Evolutionary conservation across 1,140 invertebrate genomes (phyloP), one percentile per base, ranked within the genome.

Genomic region (Drosophila burlai): DNA sequence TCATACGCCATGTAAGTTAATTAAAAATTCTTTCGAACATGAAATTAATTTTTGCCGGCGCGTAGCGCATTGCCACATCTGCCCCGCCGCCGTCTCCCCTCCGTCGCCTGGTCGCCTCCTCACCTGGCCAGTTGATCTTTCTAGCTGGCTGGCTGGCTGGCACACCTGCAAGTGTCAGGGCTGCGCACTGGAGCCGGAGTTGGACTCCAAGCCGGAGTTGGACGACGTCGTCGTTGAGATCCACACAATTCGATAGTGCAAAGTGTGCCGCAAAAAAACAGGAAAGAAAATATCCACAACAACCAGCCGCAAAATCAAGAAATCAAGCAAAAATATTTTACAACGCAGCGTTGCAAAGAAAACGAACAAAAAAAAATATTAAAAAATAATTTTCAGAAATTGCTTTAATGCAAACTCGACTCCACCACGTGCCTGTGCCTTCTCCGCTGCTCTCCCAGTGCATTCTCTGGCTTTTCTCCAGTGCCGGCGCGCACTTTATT

Each of bases 321-420:
- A 83, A 78, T 78, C 76, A 78, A 83, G 77, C 63, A 62, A 61
- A 74, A 74, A 74, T 73, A 59, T 50, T 73, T 73, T 72, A 73
- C 69, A 73, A 73, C 69, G 69, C 65, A 57, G 47, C 74, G 38
- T 34, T 26, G 26, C 43, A 50, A 55, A 26, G 43, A 57, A 50
- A 38, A 42, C n/a, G 3, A 68, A 34, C 21, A 43, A 59, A 59
- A 61, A 63, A 54, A 76, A 83, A 68, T 80, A 86, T 86, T 80
- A 82, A 86, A 87, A 87, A 87, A 87, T 81, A 83, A 87, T 89
- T 81, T 89, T 63, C 60, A 89, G 77, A 89, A 89, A 89, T 89
- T 89, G 69, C 84, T 83, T 82, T 65, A 79, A 81, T 80, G 63
- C 75, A 64, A 18, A 34, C 61, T 16, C 21, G 18, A 6, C 50